Evolutionary conservation across 2,797 vertebrate genomes (phyloP), one percentile per base, ranked within the genome.

Genomic region (Lerista edwardsae): DNA sequence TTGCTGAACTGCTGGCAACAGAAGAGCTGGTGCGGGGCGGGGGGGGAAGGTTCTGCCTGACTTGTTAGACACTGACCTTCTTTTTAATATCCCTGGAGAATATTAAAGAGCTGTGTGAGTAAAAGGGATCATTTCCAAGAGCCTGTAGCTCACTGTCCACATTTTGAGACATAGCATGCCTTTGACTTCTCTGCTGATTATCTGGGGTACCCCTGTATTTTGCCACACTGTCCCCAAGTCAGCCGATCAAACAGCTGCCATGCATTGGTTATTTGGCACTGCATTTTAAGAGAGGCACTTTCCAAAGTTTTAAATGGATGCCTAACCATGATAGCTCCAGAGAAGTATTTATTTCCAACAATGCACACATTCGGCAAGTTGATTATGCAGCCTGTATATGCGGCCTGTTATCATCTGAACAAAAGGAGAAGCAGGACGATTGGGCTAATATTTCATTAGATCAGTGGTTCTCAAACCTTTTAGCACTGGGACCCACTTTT

Each of bases 61-160:
- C 87, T 65, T 0, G 0, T 88, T 87, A 91, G 89, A 87, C 88
- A 94, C 84, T 59, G 57, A 39, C 85, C 80, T 78, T 89, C 89
- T 88, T 82, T 77, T 14, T 47, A 80, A 83, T 1, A 0, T 14
- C 87, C 2, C 0, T 51, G 57, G 73, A 81, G 87, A 91, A 88
- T 91, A 9, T 36, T 88, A 86, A 90, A 87, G 75, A 91, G 87
- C 75, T 88, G 12, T 5, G 72, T 77, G 77, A 83, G 39, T 2
- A 72, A 65, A 82, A 75, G 12, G 31, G 62, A 62, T 91, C 6
- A 0, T 87, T 86, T 47, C 65, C 65, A 34, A 21, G 61, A 51
- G 44, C 17, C 31, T 71, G n/a, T 44, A n/a, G 1, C 31, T 69
- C 10, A 75, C 81, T 86, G 6, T 75, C 75, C 83, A 64, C 0